Base-by-base conservation (phyloP, 2,113 vertebrate genomes). In the Dasyornis broadbenti region DNA sequence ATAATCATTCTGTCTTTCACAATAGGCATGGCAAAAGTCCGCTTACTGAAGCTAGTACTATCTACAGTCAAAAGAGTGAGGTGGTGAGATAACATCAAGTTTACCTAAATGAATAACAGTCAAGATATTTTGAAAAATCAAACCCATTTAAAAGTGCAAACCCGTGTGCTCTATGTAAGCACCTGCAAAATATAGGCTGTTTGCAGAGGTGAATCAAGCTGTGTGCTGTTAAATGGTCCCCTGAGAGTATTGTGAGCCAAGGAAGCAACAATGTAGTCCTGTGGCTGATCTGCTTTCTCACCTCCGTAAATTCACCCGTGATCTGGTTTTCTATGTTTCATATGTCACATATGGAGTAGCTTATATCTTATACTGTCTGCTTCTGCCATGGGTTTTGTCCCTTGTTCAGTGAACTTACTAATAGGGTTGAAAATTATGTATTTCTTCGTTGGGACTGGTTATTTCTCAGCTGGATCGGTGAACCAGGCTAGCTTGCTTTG, bases 281-380 rank as follows among this genome's bases (percentile, higher is more conserved):
- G 11, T 78, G 35, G 27, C 65, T 78, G 30, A 42, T 79, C 21
- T 77, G 30, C 39, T 78, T 81, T 75, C n/a, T 49, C 39, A 50
- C 8, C 37, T 64, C 61, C 72, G 9, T 47, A 27, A 84, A 56
- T 59, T 75, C 13, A 30, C 2, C 0, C 21, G 6, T 0, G 2
- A 21, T 65, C 20, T 45, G 16, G 3, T 73, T 92, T 81, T 82
- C 39, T 89, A 18, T n/a, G n/a, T n/a, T n/a, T n/a, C n/a, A n/a
- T n/a, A n/a, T 63, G 42, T 89, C 50, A 9, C 35, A 5, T 27
- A 4, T 0, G 14, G 26, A 57, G 14, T 18, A 26, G 23, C 14
- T 35, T 70, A 6, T 53, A 14, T 81, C 86, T 70, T 63, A 0
- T 64, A 33, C 37, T 14, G 8, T 77, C 59, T 76, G 21, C 30